A percentile compares a stretch with the other conserved stretches of the same genome.
Evolutionary conservation across 2,797 vertebrate genomes (phyloP).

Genomic region (Diplodus puntazzo): DNA sequence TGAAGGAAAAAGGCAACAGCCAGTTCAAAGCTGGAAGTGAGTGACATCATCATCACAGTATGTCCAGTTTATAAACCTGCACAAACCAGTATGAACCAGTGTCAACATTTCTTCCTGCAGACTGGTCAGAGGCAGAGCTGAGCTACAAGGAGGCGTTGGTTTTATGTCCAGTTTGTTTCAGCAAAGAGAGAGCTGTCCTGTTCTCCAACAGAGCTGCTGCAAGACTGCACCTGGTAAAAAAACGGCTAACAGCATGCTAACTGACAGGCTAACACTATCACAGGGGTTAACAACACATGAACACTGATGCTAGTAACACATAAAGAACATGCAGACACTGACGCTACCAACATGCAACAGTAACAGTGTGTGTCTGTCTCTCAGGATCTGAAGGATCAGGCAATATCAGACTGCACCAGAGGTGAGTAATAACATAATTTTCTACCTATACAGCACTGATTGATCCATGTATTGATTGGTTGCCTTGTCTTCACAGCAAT

Average conservation of each 20-base stretch:
- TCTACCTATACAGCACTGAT: background rate
- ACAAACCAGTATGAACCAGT: background rate
- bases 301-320: background rate
- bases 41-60: slow-evolving; percentile 2
- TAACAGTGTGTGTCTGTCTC: slow-evolving; percentile 37
- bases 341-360: background rate
- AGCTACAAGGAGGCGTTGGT: slow-evolving; percentile 89
- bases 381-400: slow-evolving; percentile 91
- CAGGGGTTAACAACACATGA: background rate
- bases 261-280: background rate
- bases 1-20: slow-evolving; percentile 81
- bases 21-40: slow-evolving; percentile 84
- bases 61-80: background rate
- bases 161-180: slow-evolving; percentile 90
- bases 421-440: slow-evolving; percentile 80
- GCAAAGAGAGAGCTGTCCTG: slow-evolving; percentile 89
- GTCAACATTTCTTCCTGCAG: slow-evolving; percentile 71
- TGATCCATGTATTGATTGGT: background rate
- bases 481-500: slow-evolving; percentile 84
- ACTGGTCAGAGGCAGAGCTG: slow-evolving; percentile 87
- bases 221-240: slow-evolving; percentile 90
- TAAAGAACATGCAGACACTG: background rate
- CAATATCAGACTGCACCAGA: slow-evolving; percentile 93
- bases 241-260: background rate
- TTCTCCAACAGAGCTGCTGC: slow-evolving; percentile 97